Evolutionary conservation across 2,797 vertebrate species (phyloP).

Genomic region (Gobionotothen gibberifrons): DNA sequence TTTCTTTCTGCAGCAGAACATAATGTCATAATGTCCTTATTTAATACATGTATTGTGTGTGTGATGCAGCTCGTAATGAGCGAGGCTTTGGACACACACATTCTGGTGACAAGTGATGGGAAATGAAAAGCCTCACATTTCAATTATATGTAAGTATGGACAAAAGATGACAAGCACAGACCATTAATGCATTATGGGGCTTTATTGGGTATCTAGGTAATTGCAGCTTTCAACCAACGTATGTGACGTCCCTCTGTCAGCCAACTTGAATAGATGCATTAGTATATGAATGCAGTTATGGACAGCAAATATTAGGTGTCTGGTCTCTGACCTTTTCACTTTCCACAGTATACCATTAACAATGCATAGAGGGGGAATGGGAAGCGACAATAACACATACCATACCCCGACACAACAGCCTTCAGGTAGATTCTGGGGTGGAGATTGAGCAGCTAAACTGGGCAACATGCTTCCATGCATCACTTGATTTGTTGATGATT

Average conservation of each 20-base stretch:
- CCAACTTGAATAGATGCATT: conserved; percentile 40
- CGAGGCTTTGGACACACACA: conserved; percentile 28
- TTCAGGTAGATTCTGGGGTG: neutral
- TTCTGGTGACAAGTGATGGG: conserved; percentile 54
- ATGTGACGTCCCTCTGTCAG: conserved; percentile 41
- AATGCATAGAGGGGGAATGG: conserved; percentile 1
- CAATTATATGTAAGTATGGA: conserved; percentile 52
- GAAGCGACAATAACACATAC: conserved; percentile 23
- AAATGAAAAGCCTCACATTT: conserved; percentile 65
- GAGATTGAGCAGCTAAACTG: conserved; percentile 15
- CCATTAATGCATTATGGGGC: conserved; percentile 62
- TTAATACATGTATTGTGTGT: conserved; percentile 53
- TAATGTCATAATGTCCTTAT: conserved; percentile 46
- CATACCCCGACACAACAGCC: neutral
- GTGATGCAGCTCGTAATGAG: conserved; percentile 58
- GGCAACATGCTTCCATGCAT: neutral
- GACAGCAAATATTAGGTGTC: conserved; percentile 38
- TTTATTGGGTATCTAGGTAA: conserved; percentile 62
- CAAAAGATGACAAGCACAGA: conserved; percentile 62
- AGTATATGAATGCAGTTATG: conserved; percentile 36
- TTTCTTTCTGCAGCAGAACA: conserved; percentile 41
- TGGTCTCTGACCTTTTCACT: conserved; percentile 26
- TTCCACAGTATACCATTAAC: conserved; percentile 34
- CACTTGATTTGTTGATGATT: neutral
- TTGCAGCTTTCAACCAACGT: conserved; percentile 60